Evolutionary conservation across 53 echinoderm and acorn worm species (phyloP), one percentile per base, ranked within the genome.

Genomic region (Holothuria leucospilota): DNA sequence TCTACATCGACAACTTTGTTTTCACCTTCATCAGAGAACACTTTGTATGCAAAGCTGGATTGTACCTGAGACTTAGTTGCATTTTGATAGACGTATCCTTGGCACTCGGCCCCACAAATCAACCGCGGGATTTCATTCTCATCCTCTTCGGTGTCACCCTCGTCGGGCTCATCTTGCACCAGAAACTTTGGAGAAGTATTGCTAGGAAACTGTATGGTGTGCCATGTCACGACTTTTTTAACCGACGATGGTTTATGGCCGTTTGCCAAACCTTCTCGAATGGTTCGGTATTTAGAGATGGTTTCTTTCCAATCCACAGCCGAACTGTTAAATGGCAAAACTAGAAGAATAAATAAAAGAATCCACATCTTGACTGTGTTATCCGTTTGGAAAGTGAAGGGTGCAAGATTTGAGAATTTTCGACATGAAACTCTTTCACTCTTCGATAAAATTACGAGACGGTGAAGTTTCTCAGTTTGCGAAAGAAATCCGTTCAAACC

Each of bases 1-100:
- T 75, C 84, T n/a, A 91, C 72, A 26, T 82, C 84, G 6, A 91
- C 85, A 28, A 85, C 73, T 77, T 88, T 88, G 29, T 85, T 78
- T 21, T 72, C 71, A 26, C 85, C 93, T 29, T 93, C 85, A 27
- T 85, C 81, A 53, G 68, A 79, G 21, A 88, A 67, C 18, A 65
- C 68, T 49, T 83, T 42, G 25, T 83, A 83, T 13, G 84, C 68
- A 16, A 83, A 83, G 20, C 53, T 53, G 38, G 23, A 41, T 67
- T 34, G 20, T 13, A 66, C 66, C 18, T 67, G 39, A 34, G n/a
- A 38, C 13, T 24, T n/a, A 0, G 84, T 49, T 1, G 65, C 65
- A 18, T 46, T 83, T 4, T 67, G 27, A 66, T 66, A 46, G 13
- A 66, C 84, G 27, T 64, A 83, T n/a, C 65, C 65, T 23, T 66